Percentiles rank a stretch among this genome's conserved stretches.
These are phyloP conservation scores for Megalopta genalis DNA, from an alignment of 1,140 invertebrate genomes.

Conservation along the genomic window DNA sequence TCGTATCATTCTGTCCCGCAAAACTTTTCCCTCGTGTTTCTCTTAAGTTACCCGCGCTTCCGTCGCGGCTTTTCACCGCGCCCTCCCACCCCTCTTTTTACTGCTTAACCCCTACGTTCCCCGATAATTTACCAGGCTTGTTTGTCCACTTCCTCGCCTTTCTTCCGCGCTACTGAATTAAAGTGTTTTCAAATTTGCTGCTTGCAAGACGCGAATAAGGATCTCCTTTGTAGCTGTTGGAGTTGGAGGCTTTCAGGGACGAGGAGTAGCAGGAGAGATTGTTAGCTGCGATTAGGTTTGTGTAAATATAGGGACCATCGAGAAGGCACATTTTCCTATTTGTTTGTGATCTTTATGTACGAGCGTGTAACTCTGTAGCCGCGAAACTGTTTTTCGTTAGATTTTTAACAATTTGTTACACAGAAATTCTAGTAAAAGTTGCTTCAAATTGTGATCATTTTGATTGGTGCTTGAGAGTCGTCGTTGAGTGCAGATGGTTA, in stretches of 20 bases:
- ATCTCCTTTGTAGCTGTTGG: background rate
- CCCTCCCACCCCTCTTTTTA: conserved; percentile 20
- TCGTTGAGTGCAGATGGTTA: too few relatives aligned
- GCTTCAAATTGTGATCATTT: too few relatives aligned
- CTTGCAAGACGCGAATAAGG: background rate
- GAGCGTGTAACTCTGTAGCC: too few relatives aligned
- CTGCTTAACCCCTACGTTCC: background rate
- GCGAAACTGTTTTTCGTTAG: too few relatives aligned
- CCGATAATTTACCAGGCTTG: conserved; percentile 27
- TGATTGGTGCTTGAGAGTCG: too few relatives aligned
- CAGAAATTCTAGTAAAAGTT: too few relatives aligned
- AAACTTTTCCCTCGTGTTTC: conserved; percentile 53
- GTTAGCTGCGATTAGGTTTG: too few relatives aligned
- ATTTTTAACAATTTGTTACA: too few relatives aligned
- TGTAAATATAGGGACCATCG: too few relatives aligned
- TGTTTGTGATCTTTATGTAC: too few relatives aligned
- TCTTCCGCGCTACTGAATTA: background rate
- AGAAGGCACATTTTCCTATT: too few relatives aligned
- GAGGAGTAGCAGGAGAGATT: too few relatives aligned
- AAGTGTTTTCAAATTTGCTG: conserved; percentile 10
- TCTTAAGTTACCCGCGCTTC: conserved; percentile 50
- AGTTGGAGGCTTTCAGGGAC: background rate
- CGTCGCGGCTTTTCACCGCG: conserved; percentile 35
- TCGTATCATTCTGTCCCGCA: conserved; percentile 62
- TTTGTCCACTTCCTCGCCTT: conserved; percentile 21